Base-by-base conservation (phyloP, 2,888 invertebrate genomes). In the Zele albiditarsus region DNA sequence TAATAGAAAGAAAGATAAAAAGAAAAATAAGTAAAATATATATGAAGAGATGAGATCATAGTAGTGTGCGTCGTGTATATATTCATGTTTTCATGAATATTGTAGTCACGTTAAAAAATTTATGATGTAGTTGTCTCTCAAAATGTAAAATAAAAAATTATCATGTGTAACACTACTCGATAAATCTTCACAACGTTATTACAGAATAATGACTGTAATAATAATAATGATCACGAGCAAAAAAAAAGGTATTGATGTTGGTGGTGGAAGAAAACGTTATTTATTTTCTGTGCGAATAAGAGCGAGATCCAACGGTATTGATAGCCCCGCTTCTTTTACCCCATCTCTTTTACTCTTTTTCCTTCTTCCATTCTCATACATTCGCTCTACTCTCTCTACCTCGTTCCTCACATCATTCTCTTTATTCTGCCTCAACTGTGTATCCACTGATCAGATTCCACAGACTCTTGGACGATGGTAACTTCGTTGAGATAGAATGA, bases 391-490 rank as follows among this genome's bases (percentile, higher is more conserved):
- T 46, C 46, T 46, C 46, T 46, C 46, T n/a, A 46, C 28, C 16
- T 31, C n/a, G 3, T 28, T 28, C 27, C 28, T 27, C 16, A 14
- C 62, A 28, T 49, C 28, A n/a, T 53, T 53, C n/a, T n/a, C 53
- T 28, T 20, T 31, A 38, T 53, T 25, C 38, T 46, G 25, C 25
- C 20, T 53, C 68, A 20, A 42, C 28, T 20, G 3, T 42, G 3
- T 42, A 27, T 71, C 46, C 46, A 60, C 62, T 71, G 42, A 71
- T 71, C 71, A 60, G 71, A 71, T 71, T 71, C 62, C 28, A 62
- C 62, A 62, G 62, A n/a, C 62, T 46, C 71, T 46, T 27, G 53
- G 20, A 62, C 71, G 46, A 25, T n/a, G 60, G 28, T 46, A 62
- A 71, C 71, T 42, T 46, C 33, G 46, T 71, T 42, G 31, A 14